These are phyloP conservation scores for Drosophila trapezifrons DNA, from an alignment of 1,140 invertebrate genomes.

Conservation along the genomic window DNA sequence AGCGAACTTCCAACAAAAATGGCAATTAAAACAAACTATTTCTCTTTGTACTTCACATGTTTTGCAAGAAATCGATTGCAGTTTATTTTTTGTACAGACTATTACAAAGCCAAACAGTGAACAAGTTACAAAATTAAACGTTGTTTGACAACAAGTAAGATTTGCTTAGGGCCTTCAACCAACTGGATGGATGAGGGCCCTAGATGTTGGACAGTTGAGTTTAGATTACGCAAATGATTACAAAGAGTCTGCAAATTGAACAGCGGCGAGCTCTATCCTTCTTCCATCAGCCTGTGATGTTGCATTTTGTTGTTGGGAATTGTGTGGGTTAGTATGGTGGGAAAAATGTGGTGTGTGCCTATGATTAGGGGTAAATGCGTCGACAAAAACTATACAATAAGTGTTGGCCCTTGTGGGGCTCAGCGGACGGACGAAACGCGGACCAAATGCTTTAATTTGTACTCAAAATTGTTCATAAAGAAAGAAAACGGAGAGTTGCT, in stretches of 20 bases:
- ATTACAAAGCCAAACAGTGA: conserved; percentile 63
- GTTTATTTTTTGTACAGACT: conserved; percentile 47
- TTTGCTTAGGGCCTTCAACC: conserved; percentile 16
- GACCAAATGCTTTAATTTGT: conserved; percentile 65
- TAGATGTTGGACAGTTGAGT: conserved; percentile 34
- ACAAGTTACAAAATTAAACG: conserved; percentile 60
- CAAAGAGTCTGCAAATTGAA: conserved; percentile 57
- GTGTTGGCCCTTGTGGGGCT: neutral
- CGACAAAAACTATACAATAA: conserved; percentile 28
- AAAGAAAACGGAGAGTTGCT: conserved; percentile 12
- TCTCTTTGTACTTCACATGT: conserved; percentile 28
- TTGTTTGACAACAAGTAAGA: conserved; percentile 72
- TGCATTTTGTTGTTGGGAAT: conserved; percentile 56
- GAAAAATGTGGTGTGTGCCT: conserved; percentile 15
- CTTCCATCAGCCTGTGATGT: conserved; percentile 67
- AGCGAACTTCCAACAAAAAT: conserved; percentile 58
- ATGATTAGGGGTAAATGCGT: conserved; percentile 7
- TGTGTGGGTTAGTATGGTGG: conserved; percentile 24
- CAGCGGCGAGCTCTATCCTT: conserved; percentile 79
- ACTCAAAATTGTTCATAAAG: conserved; percentile 59
- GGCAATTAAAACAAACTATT: conserved; percentile 73
- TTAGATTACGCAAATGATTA: conserved; percentile 34
- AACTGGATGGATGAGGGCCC: neutral
- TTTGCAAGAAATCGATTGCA: conserved; percentile 56
- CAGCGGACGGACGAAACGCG: conserved; percentile 38